These are phyloP conservation scores for Zelleria hepariella DNA, from an alignment of 2,888 invertebrate genomes.

Conservation along the genomic window DNA sequence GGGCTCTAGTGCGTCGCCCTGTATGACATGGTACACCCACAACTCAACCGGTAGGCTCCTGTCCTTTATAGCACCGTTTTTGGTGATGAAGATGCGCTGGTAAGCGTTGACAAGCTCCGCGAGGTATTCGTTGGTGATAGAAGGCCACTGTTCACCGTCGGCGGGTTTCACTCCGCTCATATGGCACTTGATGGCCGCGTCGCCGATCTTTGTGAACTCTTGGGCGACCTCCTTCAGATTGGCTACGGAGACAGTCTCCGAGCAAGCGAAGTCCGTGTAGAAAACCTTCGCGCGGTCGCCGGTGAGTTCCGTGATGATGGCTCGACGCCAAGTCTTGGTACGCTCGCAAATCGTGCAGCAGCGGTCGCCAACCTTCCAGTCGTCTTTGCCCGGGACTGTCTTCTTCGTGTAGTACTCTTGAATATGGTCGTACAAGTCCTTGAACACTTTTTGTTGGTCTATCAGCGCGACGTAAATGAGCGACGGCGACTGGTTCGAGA, in stretches of 20 bases:
- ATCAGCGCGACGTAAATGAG: constrained; percentile 73
- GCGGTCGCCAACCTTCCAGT: constrained; percentile 66
- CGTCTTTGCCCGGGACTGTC: constrained; percentile 19
- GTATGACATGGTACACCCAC: constrained; percentile 73
- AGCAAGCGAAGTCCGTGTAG: constrained; percentile 76
- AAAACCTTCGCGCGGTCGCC: constrained; percentile 65
- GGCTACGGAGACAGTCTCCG: constrained; percentile 52
- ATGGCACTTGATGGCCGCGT: constrained; percentile 77
- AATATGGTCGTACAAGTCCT: constrained; percentile 61
- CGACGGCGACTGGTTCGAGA: constrained; percentile 68
- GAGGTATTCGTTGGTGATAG: constrained; percentile 73
- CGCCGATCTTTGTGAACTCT: constrained; percentile 62
- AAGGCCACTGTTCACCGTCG: constrained; percentile 76
- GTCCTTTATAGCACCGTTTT: constrained; percentile 58
- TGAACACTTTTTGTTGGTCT: constrained; percentile 54
- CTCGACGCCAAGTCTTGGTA: constrained; percentile 76
- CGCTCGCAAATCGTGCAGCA: constrained; percentile 56
- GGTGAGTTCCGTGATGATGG: constrained; percentile 51
- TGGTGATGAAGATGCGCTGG: constrained; percentile 65
- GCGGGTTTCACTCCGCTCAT: constrained; percentile 79
- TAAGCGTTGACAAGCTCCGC: constrained; percentile 66
- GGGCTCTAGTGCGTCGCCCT: constrained; percentile 77
- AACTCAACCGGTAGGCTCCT: constrained; percentile 74
- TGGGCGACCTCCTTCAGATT: constrained; percentile 64
- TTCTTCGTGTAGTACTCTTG: constrained; percentile 63